phyloP scores from a whole-genome alignment of 2,113 vertebrate genomes.

The Trinectes maculatus region DNA sequence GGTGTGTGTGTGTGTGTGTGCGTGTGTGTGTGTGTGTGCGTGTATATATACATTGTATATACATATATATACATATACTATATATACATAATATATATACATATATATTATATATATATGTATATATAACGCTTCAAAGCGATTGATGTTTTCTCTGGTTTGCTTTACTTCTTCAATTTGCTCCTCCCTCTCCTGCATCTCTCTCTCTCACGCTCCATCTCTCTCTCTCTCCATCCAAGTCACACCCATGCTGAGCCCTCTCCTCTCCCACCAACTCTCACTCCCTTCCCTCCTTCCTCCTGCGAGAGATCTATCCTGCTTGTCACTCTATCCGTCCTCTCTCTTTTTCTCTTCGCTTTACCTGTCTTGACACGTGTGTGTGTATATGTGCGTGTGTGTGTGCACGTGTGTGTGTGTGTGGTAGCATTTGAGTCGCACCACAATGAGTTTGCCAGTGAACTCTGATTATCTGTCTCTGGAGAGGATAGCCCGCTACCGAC shows the following conservation, averaged over 20 bases:
- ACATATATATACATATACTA: no score
- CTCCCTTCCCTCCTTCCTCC: constrained; percentile 5
- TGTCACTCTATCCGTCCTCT: constrained; percentile 8
- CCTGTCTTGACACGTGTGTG: constrained; percentile 20
- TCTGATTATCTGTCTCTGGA: constrained; percentile 88
- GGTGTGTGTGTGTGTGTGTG: no score
- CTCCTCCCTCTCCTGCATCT: constrained; percentile 52
- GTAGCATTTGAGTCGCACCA: constrained; percentile 8
- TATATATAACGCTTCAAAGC: no score
- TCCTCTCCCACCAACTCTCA: constrained; percentile 18
- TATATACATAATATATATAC: no score
- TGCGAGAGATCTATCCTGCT: constrained; percentile 34
- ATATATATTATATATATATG: no score
- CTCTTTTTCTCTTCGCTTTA: constrained; percentile 7
- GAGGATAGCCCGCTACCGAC: constrained; percentile 87
- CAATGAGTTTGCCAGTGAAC: constrained; percentile 91
- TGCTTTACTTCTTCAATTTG: constrained; percentile 51
- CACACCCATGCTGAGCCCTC: constrained; percentile 51
- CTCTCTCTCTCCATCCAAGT: constrained; percentile 36
- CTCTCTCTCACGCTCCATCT: constrained; percentile 31
- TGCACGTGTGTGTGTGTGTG: constrained; percentile 30
- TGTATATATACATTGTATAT: no score
- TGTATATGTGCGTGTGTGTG: no score
- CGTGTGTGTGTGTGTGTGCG: no score
- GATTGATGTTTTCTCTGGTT: no score